Percentiles rank a stretch among this genome's conserved stretches.
These are phyloP conservation scores for Heliocidaris erythrogramma DNA, from an alignment of 35 echinoderm and acorn worm genomes.

Conservation along the genomic window DNA sequence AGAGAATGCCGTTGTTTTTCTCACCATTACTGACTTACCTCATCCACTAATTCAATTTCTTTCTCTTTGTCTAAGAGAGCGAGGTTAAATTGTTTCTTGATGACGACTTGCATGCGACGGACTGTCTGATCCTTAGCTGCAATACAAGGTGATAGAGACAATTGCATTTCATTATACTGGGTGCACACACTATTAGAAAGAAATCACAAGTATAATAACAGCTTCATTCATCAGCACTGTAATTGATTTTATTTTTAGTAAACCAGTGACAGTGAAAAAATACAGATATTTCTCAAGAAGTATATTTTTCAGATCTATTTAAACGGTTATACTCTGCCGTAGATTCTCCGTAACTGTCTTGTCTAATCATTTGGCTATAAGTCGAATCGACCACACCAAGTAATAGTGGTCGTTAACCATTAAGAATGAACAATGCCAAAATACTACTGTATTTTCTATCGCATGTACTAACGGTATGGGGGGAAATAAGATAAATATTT, in stretches of 20 bases:
- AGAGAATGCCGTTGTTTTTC: not conserved
- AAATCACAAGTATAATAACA: not conserved
- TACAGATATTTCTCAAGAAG: too few species aligned
- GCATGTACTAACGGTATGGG: too few species aligned
- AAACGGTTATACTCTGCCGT: too few species aligned
- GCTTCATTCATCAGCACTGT: not conserved
- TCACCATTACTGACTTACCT: constrained; percentile 55
- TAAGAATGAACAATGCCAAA: too few species aligned
- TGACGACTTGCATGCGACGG: constrained; percentile 82
- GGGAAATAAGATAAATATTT: too few species aligned
- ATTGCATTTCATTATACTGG: not conserved
- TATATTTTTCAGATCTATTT: too few species aligned
- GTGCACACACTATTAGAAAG: not conserved
- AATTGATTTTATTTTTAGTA: not conserved
- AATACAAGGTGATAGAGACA: not conserved
- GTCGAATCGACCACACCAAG: too few species aligned
- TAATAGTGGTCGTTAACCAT: too few species aligned
- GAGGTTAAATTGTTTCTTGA: constrained; percentile 86
- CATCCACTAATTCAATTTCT: constrained; percentile 87
- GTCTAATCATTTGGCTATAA: too few species aligned
- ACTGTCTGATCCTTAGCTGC: constrained; percentile 85
- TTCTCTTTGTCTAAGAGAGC: constrained; percentile 91
- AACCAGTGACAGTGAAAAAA: too few species aligned
- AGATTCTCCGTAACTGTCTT: too few species aligned
- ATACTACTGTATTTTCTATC: too few species aligned